Conservation (phyloP, 2,888 invertebrate species). For the Drosophila subsilvestris region DNA sequence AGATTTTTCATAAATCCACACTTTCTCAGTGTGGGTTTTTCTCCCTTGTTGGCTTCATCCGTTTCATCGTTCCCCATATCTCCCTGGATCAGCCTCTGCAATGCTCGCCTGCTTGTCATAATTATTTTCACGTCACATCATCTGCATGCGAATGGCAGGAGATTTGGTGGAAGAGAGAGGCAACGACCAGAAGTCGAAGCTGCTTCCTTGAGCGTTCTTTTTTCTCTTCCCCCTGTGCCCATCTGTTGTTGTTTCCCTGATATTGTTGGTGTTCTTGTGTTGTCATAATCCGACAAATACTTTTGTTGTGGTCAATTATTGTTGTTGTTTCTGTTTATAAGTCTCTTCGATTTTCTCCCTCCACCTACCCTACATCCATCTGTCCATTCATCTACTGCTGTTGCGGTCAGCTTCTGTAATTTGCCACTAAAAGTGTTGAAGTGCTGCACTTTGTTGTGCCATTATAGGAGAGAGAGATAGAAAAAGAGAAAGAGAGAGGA, state of each 20-base stretch:
- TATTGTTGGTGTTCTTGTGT: conserved; percentile 1
- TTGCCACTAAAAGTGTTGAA: conserved; percentile 80
- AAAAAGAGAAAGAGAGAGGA: conserved; percentile 1
- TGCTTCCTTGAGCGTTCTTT: background rate
- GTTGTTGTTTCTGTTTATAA: conserved; percentile 33
- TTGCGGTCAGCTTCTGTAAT: conserved; percentile 80
- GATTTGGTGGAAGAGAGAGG: background rate
- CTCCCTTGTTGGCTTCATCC: conserved; percentile 55
- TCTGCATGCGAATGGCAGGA: conserved; percentile 54
- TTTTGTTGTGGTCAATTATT: conserved; percentile 41
- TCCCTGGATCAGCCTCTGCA: conserved; percentile 13
- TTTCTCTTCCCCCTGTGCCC: background rate
- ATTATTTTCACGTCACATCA: conserved; percentile 78
- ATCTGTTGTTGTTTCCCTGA: conserved; percentile 7
- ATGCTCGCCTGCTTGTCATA: conserved; percentile 64
- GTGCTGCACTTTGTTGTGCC: conserved; percentile 70
- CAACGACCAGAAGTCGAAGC: conserved; percentile 13
- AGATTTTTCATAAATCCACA: too few species aligned
- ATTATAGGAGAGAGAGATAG: conserved; percentile 52
- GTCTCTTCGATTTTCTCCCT: conserved; percentile 28
- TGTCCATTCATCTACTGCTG: conserved; percentile 16
- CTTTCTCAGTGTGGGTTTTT: conserved; percentile 18
- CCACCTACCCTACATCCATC: background rate
- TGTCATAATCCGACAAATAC: conserved; percentile 65
- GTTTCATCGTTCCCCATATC: conserved; percentile 39